Base-by-base conservation (phyloP, 2,113 vertebrate species). In the Entomyzon cyanotis region DNA sequence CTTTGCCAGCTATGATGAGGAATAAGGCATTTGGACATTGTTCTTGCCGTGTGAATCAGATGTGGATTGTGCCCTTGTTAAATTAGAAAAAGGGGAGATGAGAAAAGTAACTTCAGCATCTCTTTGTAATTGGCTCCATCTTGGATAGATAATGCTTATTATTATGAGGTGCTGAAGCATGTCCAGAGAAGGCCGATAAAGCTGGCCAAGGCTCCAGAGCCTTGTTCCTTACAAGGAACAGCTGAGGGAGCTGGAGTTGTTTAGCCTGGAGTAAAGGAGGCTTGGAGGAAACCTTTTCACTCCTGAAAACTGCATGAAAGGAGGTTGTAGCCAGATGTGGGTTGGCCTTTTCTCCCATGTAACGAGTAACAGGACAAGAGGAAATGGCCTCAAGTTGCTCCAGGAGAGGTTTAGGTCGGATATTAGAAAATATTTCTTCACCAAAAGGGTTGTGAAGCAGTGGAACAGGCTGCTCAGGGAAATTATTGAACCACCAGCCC, bases 391-490 rank as follows among this genome's bases (percentile, higher is more conserved):
- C 24, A 68, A 2, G 20, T 12, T 53, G 13, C 33, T 53, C 16
- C n/a, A 53, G 28, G 39, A 44, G 15, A 67, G 46, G 37, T 53
- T 75, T 47, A 68, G 33, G 21, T 18, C 52, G 27, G 24, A 74
- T 60, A 3, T 60, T 30, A 46, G n/a, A 11, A 55, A 83, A 68
- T 17, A 41, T 19, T 75, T 62, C n/a, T 41, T 68, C 62, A 62
- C 7, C 3, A 21, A 55, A 89, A 39, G n/a, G 11, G 20, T 14
- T 1, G 0, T 25, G n/a, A 41, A 55, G 12, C n/a, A 15, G 10
- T 55, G 30, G 53, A 55, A 47, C 9, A 41, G 30, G 7, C 20
- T 89, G 24, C 24, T 9, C 20, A 53, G n/a, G 47, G 41, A 75
- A 83, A 7, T 5, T 10, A 15, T n/a, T 60, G 53, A 11, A 27